These are phyloP conservation scores for Callitettix versicolor DNA, from an alignment of 1,140 invertebrate genomes.

Conservation along the genomic window DNA sequence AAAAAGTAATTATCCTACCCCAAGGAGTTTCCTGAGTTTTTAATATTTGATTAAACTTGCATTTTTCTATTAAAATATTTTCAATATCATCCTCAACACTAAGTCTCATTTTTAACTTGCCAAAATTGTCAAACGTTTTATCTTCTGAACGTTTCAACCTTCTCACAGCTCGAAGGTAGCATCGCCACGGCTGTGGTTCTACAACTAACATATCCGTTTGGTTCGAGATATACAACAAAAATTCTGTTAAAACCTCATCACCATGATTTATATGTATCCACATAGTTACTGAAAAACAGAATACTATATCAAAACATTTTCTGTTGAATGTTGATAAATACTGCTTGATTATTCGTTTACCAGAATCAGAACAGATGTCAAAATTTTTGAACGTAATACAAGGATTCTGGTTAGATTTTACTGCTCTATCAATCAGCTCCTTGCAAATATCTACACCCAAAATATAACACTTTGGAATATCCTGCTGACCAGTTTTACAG, in stretches of 20 bases:
- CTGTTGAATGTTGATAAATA: slow-evolving; percentile 21
- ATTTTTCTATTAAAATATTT: not conserved
- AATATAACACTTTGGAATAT: slow-evolving; percentile 36
- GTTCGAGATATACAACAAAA: slow-evolving; percentile 34
- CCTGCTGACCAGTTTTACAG: slow-evolving; percentile 19
- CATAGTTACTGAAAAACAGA: slow-evolving; percentile 81
- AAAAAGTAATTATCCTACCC: not conserved
- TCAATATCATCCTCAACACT: not conserved
- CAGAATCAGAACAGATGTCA: not conserved
- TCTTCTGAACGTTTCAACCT: not conserved
- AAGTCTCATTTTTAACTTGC: not conserved
- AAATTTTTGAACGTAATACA: slow-evolving; percentile 42
- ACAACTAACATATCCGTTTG: slow-evolving; percentile 49
- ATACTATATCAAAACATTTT: slow-evolving; percentile 52
- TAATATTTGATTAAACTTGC: not conserved
- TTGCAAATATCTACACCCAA: slow-evolving; percentile 65
- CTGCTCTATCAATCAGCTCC: slow-evolving; percentile 52
- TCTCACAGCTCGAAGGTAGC: not conserved
- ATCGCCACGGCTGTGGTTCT: slow-evolving; percentile 54
- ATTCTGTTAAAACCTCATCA: slow-evolving; percentile 38
- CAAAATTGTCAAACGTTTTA: not conserved
- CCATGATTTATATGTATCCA: slow-evolving; percentile 79
- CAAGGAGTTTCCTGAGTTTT: not conserved
- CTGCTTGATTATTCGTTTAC: not conserved
- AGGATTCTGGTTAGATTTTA: slow-evolving; percentile 35